Evolutionary conservation across 2,113 vertebrate genomes (phyloP).

Genomic region (Ploceus nigricollis): DNA sequence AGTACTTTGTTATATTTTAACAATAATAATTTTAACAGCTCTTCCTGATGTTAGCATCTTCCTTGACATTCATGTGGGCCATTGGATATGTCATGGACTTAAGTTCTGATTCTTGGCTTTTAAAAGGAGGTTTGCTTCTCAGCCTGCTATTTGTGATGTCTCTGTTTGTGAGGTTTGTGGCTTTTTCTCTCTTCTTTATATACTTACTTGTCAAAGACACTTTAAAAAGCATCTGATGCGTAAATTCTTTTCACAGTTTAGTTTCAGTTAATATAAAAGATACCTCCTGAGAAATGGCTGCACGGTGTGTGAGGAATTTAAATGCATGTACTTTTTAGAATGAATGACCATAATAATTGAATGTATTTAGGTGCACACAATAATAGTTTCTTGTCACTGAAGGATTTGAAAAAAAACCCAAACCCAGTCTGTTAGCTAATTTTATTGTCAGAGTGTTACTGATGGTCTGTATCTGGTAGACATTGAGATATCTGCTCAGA

Average conservation of each 20-base stretch:
- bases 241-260: not conserved
- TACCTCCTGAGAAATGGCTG: not conserved
- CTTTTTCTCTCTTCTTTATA: not conserved
- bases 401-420: not conserved
- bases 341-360: not conserved
- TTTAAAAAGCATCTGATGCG: not conserved
- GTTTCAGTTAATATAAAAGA: not conserved
- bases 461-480: not conserved
- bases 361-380: not conserved
- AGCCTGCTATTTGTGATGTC: slow-evolving; percentile 76
- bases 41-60: slow-evolving; percentile 76
- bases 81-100: slow-evolving; percentile 82
- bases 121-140: slow-evolving; percentile 87
- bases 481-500: not conserved
- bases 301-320: not conserved
- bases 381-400: not conserved
- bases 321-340: not conserved
- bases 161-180: slow-evolving; percentile 82
- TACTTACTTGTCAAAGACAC: not conserved
- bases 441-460: not conserved
- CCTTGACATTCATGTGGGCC: slow-evolving; percentile 75
- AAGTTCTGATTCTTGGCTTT: slow-evolving; percentile 92
- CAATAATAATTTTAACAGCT: slow-evolving; percentile 58
- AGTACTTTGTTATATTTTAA: not conserved
- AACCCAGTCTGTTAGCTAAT: not conserved